Percentiles rank a stretch among this genome's conserved stretches.
Evolutionary conservation across 92 coral and sea anemone species (phyloP).

Genomic region (Palythoa grandis): DNA sequence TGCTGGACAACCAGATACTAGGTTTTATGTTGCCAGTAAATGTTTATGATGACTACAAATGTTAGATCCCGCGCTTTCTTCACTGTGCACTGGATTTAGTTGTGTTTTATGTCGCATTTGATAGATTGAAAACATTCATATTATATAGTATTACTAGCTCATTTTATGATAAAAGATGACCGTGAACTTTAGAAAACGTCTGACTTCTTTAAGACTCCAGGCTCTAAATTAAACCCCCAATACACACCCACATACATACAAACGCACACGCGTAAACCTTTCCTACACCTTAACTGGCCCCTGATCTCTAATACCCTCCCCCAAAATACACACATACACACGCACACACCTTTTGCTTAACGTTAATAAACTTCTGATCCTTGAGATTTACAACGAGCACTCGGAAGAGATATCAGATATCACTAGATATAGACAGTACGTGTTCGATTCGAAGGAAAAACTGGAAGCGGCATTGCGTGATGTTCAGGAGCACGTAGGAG

Average conservation of each 20-base stretch:
- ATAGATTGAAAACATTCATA: background rate
- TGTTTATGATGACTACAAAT: background rate
- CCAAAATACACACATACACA: background rate
- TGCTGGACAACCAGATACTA: background rate
- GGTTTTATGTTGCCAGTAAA: background rate
- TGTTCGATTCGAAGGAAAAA: conserved; percentile 5
- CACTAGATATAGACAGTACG: conserved; percentile 29
- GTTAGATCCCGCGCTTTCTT: background rate
- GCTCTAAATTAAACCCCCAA: background rate
- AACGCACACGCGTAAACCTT: background rate
- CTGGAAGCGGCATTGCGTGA: conserved; percentile 24
- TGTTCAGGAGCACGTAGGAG: conserved; percentile 11
- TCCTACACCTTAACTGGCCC: background rate
- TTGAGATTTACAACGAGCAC: background rate
- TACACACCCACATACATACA: background rate
- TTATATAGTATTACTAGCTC: background rate
- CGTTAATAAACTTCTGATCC: background rate
- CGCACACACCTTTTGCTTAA: background rate
- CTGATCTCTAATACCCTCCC: background rate
- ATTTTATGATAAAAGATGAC: background rate
- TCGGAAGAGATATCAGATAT: too few species aligned
- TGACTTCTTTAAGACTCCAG: background rate
- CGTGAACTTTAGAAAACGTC: background rate
- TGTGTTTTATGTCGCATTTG: background rate
- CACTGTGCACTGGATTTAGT: background rate